Evolutionary conservation across 2,113 vertebrate species (phyloP).

Genomic region (Pseudonaja textilis): DNA sequence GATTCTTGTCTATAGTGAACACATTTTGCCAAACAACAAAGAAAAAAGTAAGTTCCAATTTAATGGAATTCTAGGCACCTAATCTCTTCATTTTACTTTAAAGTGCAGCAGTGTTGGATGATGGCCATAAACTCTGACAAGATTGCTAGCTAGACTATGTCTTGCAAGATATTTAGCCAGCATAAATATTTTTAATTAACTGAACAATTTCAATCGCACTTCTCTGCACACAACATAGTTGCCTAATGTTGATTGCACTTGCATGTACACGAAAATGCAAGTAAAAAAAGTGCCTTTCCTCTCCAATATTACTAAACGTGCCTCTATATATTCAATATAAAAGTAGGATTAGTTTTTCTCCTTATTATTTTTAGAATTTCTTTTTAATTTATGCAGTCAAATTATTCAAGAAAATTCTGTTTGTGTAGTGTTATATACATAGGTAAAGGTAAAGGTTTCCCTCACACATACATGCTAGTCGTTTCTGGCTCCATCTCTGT

Average conservation of each 20-base stretch:
- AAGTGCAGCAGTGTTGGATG: background rate
- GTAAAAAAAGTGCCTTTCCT: background rate
- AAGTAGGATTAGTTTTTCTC: background rate
- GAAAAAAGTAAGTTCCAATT: background rate
- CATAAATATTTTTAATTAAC: background rate
- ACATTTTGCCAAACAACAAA: background rate
- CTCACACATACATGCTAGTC: no score
- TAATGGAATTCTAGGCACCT: background rate
- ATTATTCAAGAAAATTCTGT: background rate
- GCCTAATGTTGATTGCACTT: background rate
- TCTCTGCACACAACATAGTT: background rate
- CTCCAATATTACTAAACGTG: background rate
- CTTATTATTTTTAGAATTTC: background rate
- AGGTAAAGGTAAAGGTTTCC: background rate
- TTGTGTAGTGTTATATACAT: background rate
- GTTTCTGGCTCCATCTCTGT: no score
- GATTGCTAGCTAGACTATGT: background rate
- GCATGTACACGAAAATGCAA: background rate
- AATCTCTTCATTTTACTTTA: background rate
- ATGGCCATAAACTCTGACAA: background rate
- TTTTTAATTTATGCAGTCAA: background rate
- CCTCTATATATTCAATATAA: background rate
- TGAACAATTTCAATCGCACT: background rate
- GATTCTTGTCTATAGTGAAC: background rate
- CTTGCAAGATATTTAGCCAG: background rate